Percentiles rank a stretch among this genome's conserved stretches.
Conservation (phyloP, 2,888 invertebrate species). For the Autographa pulchrina region DNA sequence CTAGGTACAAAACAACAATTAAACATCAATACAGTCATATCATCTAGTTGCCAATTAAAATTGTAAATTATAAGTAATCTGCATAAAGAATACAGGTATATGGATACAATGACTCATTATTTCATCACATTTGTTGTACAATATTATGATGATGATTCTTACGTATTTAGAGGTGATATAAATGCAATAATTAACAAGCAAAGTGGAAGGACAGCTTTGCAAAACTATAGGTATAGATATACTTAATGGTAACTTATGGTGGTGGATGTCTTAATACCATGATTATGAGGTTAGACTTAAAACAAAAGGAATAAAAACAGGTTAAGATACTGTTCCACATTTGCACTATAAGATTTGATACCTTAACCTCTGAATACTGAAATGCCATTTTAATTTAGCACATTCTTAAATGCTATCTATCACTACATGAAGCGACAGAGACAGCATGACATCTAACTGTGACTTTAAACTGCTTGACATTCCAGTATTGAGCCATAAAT, state of each 20-base stretch:
- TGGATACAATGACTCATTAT: not conserved
- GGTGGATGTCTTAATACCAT: conserved; percentile 15
- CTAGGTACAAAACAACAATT: not conserved
- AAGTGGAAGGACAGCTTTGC: not conserved
- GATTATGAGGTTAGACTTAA: conserved; percentile 10
- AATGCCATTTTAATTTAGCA: no score
- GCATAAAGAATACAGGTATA: not conserved
- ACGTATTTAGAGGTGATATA: conserved; percentile 1
- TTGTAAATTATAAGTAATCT: conserved; percentile 1
- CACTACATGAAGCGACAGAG: no score
- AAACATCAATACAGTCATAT: not conserved
- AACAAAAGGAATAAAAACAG: not conserved
- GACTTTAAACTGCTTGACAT: no score
- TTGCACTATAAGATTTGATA: not conserved
- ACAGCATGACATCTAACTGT: no score
- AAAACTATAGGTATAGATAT: conserved; percentile 11
- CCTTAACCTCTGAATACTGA: not conserved
- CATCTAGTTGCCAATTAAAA: not conserved
- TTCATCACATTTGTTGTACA: not conserved
- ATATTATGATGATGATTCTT: not conserved
- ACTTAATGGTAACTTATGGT: conserved; percentile 43
- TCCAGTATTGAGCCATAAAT: not conserved
- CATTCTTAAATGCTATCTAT: no score
- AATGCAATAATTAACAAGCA: conserved; percentile 2
- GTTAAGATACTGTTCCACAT: not conserved